phyloP scores from a whole-genome alignment of 2,113 vertebrate genomes.

The Bos javanicus region DNA sequence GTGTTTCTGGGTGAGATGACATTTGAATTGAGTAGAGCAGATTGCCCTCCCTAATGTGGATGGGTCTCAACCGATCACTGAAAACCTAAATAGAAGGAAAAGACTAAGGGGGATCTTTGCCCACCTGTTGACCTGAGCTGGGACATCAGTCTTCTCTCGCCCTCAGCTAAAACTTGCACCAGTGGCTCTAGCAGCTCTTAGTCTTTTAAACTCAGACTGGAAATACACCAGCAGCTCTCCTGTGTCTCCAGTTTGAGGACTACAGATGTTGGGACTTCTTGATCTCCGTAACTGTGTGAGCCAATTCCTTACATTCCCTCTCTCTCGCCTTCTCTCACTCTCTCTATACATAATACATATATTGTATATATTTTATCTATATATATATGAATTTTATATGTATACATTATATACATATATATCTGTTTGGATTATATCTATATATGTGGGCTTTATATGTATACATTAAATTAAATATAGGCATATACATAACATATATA shows the following conservation, averaged over 20 bases:
- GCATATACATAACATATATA: background rate
- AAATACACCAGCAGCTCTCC: background rate
- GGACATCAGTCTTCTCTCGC: background rate
- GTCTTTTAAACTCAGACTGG: background rate
- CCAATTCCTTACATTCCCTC: background rate
- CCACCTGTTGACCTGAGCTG: background rate
- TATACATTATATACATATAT: background rate
- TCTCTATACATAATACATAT: background rate
- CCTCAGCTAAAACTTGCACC: background rate
- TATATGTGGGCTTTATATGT: background rate
- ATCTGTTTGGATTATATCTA: background rate
- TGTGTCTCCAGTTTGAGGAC: background rate
- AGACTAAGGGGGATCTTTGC: background rate
- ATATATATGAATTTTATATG: background rate
- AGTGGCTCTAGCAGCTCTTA: background rate
- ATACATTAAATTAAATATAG: background rate
- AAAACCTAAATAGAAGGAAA: background rate
- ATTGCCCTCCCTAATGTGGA: background rate
- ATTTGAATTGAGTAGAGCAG: background rate
- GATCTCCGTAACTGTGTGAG: background rate
- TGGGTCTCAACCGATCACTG: background rate
- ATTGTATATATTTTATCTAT: background rate
- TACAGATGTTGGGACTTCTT: background rate
- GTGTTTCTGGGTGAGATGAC: background rate
- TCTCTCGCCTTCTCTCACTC: accelerated